Conservation (phyloP, 1,140 invertebrate species). For the Hyles vespertilio region DNA sequence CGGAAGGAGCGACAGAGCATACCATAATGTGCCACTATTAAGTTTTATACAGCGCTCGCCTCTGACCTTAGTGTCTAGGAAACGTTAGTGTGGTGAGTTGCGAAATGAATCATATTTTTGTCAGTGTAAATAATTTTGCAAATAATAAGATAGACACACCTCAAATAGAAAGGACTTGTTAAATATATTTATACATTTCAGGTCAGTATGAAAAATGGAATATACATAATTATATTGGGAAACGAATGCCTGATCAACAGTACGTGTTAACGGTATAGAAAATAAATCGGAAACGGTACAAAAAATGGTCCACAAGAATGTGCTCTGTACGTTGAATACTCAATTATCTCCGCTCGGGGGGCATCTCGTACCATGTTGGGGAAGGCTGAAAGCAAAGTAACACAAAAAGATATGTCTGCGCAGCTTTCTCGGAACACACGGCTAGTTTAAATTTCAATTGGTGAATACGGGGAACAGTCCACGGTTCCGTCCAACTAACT, state of each 20-base stretch:
- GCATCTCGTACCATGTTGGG: constrained; percentile 30
- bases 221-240: too few species aligned
- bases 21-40: constrained; percentile 31
- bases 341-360: constrained; percentile 18
- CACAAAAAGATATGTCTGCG: constrained; percentile 23
- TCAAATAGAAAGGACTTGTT: background rate
- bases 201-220: too few species aligned
- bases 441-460: constrained; percentile 63
- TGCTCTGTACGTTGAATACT: constrained; percentile 2
- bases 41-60: constrained; percentile 38
- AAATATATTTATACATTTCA: too few species aligned
- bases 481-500: constrained; percentile 51
- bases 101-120: constrained; percentile 19
- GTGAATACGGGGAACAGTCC: constrained; percentile 46
- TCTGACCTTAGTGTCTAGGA: constrained; percentile 39
- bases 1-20: constrained; percentile 35
- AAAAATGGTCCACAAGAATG: too few species aligned
- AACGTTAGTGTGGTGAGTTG: constrained; percentile 18
- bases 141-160: background rate
- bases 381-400: constrained; percentile 32
- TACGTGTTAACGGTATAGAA: too few species aligned
- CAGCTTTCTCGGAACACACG: constrained; percentile 40
- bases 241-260: too few species aligned
- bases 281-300: too few species aligned
- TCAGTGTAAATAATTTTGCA: background rate